phyloP scores from a whole-genome alignment of 2,797 vertebrate species.

The Coilia nasus region DNA sequence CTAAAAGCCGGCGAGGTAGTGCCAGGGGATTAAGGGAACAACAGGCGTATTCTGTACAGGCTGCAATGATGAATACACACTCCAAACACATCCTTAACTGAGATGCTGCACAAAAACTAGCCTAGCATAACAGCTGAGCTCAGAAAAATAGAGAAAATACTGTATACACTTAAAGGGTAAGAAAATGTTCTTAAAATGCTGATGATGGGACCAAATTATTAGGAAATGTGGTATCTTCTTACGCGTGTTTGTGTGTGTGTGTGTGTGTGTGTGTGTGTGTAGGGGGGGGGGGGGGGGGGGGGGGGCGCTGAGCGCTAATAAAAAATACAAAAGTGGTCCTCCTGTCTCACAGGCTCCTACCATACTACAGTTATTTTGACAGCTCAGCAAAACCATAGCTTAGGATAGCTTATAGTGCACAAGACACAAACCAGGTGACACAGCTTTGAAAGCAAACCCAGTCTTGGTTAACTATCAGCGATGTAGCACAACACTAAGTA shows the following conservation, averaged over 20 bases:
- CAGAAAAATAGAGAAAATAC: not conserved
- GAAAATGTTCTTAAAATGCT: not conserved
- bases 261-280: constrained; percentile 19
- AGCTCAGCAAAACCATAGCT: not conserved
- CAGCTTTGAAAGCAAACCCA: not conserved
- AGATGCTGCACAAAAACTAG: not conserved
- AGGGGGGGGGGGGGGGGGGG: too few relatives aligned
- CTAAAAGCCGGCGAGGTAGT: not conserved
- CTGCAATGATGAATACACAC: not conserved
- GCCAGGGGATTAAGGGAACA: constrained; percentile 9
- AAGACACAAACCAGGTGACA: not conserved
- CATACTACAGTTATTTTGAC: not conserved
- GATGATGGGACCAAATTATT: too few relatives aligned
- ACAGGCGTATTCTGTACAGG: constrained; percentile 26
- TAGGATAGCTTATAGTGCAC: not conserved
- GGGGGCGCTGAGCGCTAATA: too few relatives aligned
- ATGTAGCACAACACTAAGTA: not conserved
- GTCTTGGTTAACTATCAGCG: not conserved
- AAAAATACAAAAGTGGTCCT: too few relatives aligned
- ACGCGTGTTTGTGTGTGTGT: not conserved
- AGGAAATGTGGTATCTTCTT: not conserved
- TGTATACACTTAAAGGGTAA: not conserved
- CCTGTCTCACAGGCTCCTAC: not conserved
- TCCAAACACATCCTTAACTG: not conserved
- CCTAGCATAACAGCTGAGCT: not conserved